These are phyloP conservation scores for Nilaparvata lugens DNA, from an alignment of 1,140 invertebrate species.

Conservation along the genomic window DNA sequence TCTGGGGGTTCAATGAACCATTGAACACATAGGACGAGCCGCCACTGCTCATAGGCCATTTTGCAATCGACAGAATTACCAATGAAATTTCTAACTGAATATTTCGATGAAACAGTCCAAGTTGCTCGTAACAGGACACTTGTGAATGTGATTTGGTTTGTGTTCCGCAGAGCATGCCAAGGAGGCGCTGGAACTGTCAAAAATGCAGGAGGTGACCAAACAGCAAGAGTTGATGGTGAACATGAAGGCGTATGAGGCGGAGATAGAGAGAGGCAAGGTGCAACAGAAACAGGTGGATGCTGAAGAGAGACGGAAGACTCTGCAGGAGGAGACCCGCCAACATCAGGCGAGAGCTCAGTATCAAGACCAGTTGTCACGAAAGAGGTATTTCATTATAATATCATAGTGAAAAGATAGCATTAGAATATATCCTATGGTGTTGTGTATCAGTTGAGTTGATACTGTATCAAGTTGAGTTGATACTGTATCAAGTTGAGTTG, in stretches of 20 bases:
- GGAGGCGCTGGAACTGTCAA: constrained; percentile 88
- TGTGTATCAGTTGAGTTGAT: too few relatives aligned
- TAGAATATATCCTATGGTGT: too few relatives aligned
- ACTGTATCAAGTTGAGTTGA: too few relatives aligned
- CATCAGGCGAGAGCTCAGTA: constrained; percentile 91
- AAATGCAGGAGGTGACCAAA: constrained; percentile 81
- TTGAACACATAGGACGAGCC: too few relatives aligned
- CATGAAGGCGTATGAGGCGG: constrained; percentile 87
- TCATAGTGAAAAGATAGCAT: too few relatives aligned
- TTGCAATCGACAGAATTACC: not conserved
- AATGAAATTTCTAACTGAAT: not conserved
- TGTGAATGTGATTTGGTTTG: not conserved
- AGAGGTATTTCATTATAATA: too few relatives aligned
- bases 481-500: too few relatives aligned
- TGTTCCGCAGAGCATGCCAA: constrained; percentile 65
- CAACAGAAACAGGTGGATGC: constrained; percentile 79
- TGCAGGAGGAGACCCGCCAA: constrained; percentile 92
- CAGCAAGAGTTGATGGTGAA: constrained; percentile 76
- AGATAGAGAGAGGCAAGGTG: constrained; percentile 82
- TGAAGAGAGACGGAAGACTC: constrained; percentile 86
- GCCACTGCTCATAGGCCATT: not conserved
- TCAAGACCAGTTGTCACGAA: constrained; percentile 92
- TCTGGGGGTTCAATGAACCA: too few relatives aligned
- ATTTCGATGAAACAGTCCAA: too few relatives aligned
- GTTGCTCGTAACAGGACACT: not conserved